Percentiles rank a stretch among this genome's conserved stretches.
phyloP scores from a whole-genome alignment of 2,797 vertebrate genomes.

The Numenius phaeopus region DNA sequence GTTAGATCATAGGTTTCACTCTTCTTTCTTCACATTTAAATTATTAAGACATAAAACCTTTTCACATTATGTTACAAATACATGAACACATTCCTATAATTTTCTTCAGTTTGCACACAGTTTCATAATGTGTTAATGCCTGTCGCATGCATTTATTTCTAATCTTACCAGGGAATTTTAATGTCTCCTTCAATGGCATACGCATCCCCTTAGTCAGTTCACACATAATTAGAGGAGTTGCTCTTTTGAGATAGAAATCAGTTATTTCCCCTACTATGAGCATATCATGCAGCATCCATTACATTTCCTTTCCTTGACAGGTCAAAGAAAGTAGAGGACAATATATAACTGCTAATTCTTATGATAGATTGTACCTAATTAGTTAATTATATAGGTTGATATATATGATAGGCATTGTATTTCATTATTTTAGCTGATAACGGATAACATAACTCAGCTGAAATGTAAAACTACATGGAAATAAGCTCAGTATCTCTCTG shows the following conservation, averaged over 20 bases:
- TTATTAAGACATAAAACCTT: conserved; percentile 11
- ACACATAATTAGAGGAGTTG: neutral
- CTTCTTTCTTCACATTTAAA: neutral
- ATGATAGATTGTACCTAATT: neutral
- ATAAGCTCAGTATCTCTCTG: neutral
- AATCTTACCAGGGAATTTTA: neutral
- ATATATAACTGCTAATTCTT: neutral
- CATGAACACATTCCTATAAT: neutral
- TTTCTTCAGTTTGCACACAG: neutral
- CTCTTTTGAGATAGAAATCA: neutral
- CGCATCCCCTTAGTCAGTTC: neutral
- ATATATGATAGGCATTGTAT: neutral
- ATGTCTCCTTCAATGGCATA: neutral
- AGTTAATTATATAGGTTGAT: neutral
- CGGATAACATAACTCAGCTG: neutral
- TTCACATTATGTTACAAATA: neutral
- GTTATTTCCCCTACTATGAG: neutral
- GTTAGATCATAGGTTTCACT: neutral
- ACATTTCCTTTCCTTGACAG: neutral
- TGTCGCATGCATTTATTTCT: neutral
- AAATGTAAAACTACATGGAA: neutral
- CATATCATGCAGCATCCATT: neutral
- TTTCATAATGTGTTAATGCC: neutral
- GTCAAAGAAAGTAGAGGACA: neutral
- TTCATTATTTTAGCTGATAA: neutral